Evolutionary conservation across 2,888 invertebrate genomes (phyloP).

Genomic region (Sarcophaga carnaria): DNA sequence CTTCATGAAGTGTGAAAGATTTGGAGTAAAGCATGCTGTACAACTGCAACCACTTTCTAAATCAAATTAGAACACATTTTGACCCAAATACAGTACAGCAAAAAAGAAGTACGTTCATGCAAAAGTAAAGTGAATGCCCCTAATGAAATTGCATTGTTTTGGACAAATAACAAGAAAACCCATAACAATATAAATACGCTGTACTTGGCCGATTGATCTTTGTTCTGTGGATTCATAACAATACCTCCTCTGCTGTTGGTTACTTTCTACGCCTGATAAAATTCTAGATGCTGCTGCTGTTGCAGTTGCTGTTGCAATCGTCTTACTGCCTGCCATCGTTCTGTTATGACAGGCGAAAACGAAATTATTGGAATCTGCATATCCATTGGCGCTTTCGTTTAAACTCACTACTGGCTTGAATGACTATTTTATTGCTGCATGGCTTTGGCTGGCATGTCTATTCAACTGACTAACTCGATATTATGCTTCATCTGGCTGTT

Average conservation of each 20-base stretch:
- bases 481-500: slow-evolving; percentile 48
- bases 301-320: slow-evolving; percentile 23
- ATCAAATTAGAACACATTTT: no score
- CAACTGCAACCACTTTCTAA: no score
- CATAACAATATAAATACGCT: slow-evolving; percentile 23
- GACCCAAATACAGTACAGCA: no score
- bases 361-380: slow-evolving; percentile 69
- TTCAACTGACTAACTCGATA: slow-evolving; percentile 29
- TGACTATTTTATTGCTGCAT: slow-evolving; percentile 6
- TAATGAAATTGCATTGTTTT: background rate
- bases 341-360: slow-evolving; percentile 71
- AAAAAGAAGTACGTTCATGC: no score
- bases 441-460: slow-evolving; percentile 6
- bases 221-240: slow-evolving; percentile 28
- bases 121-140: background rate
- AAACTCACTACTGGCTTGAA: slow-evolving; percentile 47
- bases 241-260: slow-evolving; percentile 36
- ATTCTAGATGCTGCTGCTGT: slow-evolving; percentile 28
- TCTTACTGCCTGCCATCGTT: slow-evolving; percentile 25
- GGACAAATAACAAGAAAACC: slow-evolving; percentile 41
- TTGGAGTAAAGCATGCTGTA: no score
- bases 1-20: no score
- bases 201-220: slow-evolving; percentile 23
- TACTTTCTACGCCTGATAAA: slow-evolving; percentile 9
- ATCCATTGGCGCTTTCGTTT: slow-evolving; percentile 64